phyloP scores from a whole-genome alignment of 2,797 vertebrate species.

The Sebastes trivittatus region DNA sequence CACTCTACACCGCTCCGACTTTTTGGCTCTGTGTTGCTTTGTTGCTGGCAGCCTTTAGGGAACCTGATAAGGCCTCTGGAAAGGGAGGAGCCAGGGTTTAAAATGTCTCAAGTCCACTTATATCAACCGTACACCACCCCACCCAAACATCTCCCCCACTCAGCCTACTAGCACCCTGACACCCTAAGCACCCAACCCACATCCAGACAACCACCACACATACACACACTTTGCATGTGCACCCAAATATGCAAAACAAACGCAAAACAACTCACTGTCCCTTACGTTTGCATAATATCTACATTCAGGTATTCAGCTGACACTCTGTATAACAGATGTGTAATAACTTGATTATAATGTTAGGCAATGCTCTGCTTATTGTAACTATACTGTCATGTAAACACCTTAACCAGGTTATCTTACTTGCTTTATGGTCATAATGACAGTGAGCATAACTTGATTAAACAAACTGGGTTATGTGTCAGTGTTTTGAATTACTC shows the following conservation, averaged over 20 bases:
- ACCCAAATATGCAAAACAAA: neutral
- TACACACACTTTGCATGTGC: neutral
- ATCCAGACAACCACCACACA: neutral
- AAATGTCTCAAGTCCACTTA: slow-evolving; percentile 64
- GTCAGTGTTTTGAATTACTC: slow-evolving; percentile 7
- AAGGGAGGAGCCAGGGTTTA: slow-evolving; percentile 59
- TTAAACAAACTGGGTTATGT: slow-evolving; percentile 17
- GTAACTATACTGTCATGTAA: neutral
- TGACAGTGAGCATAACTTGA: neutral
- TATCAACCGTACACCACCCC: slow-evolving; percentile 22
- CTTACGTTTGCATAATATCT: neutral
- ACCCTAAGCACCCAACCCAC: neutral
- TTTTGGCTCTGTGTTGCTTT: slow-evolving; percentile 61
- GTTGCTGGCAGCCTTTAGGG: slow-evolving; percentile 70
- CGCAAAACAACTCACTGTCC: neutral
- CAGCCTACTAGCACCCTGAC: slow-evolving; percentile 20
- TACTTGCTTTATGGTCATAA: slow-evolving; percentile 2
- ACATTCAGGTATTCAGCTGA: neutral
- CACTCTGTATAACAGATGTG: neutral
- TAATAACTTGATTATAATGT: neutral
- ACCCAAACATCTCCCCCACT: slow-evolving; percentile 30
- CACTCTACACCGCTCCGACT: slow-evolving; percentile 36
- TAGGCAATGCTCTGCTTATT: neutral
- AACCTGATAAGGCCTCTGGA: slow-evolving; percentile 71
- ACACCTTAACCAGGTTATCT: neutral